Percentiles rank a stretch among this genome's conserved stretches.
phyloP scores from a whole-genome alignment of 2,113 vertebrate species.

The Phalacrocorax brasilianus region DNA sequence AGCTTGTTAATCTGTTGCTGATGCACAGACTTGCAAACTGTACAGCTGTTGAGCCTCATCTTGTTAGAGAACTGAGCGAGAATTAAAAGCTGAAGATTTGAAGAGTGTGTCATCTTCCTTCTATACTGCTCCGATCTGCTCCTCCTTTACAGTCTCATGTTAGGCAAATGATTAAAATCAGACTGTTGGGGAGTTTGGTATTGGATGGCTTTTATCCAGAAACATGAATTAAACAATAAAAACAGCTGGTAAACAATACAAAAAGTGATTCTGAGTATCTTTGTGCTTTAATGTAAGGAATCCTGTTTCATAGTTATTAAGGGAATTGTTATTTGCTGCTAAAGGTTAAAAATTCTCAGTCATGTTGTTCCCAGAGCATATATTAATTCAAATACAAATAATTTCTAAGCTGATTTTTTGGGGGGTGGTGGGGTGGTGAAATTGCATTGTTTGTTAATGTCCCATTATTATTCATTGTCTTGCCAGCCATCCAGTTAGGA shows the following conservation, averaged over 20 bases:
- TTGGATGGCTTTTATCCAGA: background rate
- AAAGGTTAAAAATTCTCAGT: background rate
- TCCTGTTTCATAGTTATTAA: background rate
- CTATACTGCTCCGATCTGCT: background rate
- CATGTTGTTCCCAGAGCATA: background rate
- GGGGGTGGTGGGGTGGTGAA: background rate
- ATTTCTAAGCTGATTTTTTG: background rate
- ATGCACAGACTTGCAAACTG: background rate
- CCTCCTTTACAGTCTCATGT: background rate
- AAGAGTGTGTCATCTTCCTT: background rate
- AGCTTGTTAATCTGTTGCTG: background rate
- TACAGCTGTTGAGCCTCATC: background rate
- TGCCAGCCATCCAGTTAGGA: background rate
- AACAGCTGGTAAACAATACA: background rate
- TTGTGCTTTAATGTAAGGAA: background rate
- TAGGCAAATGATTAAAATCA: slow-evolving; percentile 19
- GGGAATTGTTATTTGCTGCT: background rate
- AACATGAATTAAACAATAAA: background rate
- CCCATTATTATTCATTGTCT: background rate
- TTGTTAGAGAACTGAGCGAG: background rate
- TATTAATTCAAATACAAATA: background rate
- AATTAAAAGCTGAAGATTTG: slow-evolving; percentile 2
- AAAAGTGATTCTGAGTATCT: background rate
- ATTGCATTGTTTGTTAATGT: background rate
- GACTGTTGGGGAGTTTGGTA: background rate